These are phyloP conservation scores for Nyctalus aviator DNA, from an alignment of 2,797 vertebrate species.

Conservation along the genomic window DNA sequence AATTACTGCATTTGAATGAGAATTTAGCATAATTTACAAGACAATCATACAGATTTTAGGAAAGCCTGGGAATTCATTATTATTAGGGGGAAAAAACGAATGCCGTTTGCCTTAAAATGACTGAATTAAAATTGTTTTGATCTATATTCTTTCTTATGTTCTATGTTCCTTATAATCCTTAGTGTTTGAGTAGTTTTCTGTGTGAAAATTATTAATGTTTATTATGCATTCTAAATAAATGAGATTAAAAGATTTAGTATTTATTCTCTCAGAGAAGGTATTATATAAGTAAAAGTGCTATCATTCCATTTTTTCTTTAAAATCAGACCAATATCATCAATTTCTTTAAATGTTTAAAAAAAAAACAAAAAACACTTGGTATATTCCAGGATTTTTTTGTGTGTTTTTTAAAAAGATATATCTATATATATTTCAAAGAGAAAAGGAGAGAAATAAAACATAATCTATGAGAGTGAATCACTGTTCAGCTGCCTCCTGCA, in stretches of 20 bases:
- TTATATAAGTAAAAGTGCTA: slow-evolving; percentile 27
- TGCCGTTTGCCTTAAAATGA: slow-evolving; percentile 27
- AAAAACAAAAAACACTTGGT: background rate
- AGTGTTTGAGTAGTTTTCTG: slow-evolving; percentile 53
- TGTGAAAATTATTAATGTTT: slow-evolving; percentile 72
- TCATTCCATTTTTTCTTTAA: slow-evolving; percentile 40
- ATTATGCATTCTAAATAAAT: slow-evolving; percentile 68
- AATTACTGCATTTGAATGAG: slow-evolving; percentile 28
- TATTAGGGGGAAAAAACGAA: background rate
- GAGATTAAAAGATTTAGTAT: slow-evolving; percentile 66
- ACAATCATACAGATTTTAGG: slow-evolving; percentile 45
- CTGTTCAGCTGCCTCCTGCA: too few relatives aligned
- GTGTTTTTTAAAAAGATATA: too few relatives aligned
- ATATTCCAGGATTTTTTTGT: background rate
- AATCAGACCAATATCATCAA: background rate
- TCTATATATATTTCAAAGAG: too few relatives aligned
- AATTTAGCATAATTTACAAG: slow-evolving; percentile 1
- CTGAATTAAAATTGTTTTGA: slow-evolving; percentile 40
- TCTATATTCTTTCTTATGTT: slow-evolving; percentile 51
- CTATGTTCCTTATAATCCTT: slow-evolving; percentile 59
- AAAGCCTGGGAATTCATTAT: slow-evolving; percentile 63
- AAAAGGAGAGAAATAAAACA: too few relatives aligned
- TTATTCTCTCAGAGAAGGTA: slow-evolving; percentile 35
- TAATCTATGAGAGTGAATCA: too few relatives aligned
- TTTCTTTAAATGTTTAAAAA: background rate